Evolutionary conservation across 2,113 vertebrate genomes (phyloP), one percentile per base, ranked within the genome.

Genomic region (Cryptotis parvus): DNA sequence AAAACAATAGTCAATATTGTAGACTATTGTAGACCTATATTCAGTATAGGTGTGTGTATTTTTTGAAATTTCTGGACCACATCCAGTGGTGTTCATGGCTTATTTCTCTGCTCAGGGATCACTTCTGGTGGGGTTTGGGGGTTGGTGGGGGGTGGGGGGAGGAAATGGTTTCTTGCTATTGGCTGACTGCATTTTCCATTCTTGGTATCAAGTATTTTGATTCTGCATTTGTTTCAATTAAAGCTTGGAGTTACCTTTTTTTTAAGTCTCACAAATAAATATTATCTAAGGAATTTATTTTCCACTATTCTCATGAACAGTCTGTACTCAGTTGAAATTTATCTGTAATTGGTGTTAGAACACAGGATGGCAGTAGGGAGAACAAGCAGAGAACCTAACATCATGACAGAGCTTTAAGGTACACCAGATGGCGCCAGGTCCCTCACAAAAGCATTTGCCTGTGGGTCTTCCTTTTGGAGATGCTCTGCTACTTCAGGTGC

Each of bases 391-490:
- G 37, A 39, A 35, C 6, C n/a, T 49, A 9, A 35, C 55, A 49
- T 33, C 49, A 2, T 39, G 14, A 35, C 31, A 5, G 22, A 1
- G 18, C 84, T 39, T 93, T 55, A 63, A 33, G 39, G 65, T n/a
- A 33, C 87, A 81, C 84, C 76, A 86, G 93, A 43, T 82, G 84
- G 93, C 35, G 14, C 72, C 66, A 55, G 63, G 66, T 27, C 74
- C 26, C 22, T 33, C 27, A 61, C 52, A 65, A 83, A 63, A 43
- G n/a, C 22, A 45, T 65, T 33, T 65, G 26, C n/a, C n/a, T 35
- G 5, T 84, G 82, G 33, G 83, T 6, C 55, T 66, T 2, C 39
- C 75, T 43, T 70, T 84, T 45, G 55, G 7, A 79, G 29, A 16
- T 55, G 16, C 10, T 83, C 61, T 83, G 11, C 41, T 31, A 55